These are phyloP conservation scores for Parthenolecanium corni DNA, from an alignment of 2,888 invertebrate genomes.

Conservation along the genomic window DNA sequence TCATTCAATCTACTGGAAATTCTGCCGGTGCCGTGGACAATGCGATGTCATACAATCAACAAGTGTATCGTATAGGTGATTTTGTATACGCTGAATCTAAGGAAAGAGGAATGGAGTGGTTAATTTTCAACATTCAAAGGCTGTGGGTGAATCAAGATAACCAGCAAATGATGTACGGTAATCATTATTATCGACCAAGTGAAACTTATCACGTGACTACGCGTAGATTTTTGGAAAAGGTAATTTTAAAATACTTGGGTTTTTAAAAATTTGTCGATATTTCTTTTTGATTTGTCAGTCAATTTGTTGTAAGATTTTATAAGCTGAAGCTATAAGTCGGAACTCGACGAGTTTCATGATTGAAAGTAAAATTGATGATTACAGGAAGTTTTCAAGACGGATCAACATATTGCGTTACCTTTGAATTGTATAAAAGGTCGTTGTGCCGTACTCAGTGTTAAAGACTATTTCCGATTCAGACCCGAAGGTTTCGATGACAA, in stretches of 20 bases:
- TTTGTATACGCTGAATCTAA: slow-evolving; percentile 67
- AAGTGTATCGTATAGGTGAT: slow-evolving; percentile 38
- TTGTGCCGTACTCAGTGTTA: slow-evolving; percentile 87
- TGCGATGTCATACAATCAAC: slow-evolving; percentile 61
- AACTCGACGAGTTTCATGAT: no score
- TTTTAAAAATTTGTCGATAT: background rate
- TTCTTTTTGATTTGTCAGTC: no score
- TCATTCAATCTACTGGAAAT: background rate
- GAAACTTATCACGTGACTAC: slow-evolving; percentile 94
- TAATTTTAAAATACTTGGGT: slow-evolving; percentile 24
- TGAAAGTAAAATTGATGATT: slow-evolving; percentile 14
- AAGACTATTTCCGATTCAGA: slow-evolving; percentile 80
- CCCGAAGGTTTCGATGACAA: slow-evolving; percentile 81
- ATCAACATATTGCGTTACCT: slow-evolving; percentile 70
- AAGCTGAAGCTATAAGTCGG: no score
- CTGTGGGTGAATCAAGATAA: slow-evolving; percentile 75
- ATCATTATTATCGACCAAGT: slow-evolving; percentile 78
- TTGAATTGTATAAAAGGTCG: slow-evolving; percentile 74
- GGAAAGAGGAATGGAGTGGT: slow-evolving; percentile 53
- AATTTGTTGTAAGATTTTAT: no score
- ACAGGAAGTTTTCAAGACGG: slow-evolving; percentile 87
- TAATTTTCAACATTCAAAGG: slow-evolving; percentile 77
- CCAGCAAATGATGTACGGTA: slow-evolving; percentile 81
- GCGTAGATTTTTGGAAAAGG: slow-evolving; percentile 84
- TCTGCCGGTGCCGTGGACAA: slow-evolving; percentile 35